A percentile compares a stretch with the other conserved stretches of the same genome.
These are phyloP conservation scores for Manacus vitellinus DNA, from an alignment of 2,113 vertebrate species.

Conservation along the genomic window DNA sequence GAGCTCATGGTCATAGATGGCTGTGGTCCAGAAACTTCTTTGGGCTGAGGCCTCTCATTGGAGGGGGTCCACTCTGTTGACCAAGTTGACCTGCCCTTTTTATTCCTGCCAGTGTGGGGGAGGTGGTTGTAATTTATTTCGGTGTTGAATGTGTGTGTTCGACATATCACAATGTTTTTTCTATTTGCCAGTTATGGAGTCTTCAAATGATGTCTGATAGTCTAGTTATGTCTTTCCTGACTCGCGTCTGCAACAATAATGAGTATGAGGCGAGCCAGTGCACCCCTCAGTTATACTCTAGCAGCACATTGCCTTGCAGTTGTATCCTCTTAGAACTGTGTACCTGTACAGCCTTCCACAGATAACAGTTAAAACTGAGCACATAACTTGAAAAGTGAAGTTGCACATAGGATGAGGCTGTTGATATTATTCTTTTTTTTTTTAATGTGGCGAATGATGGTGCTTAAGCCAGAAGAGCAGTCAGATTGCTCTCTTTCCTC, in stretches of 20 bases:
- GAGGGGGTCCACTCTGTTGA: background rate
- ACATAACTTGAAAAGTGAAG: background rate
- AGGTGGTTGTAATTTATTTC: background rate
- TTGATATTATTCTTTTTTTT: background rate
- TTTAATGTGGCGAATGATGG: background rate
- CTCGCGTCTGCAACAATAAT: background rate
- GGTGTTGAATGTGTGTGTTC: background rate
- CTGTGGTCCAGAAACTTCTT: background rate
- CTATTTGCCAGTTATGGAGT: background rate
- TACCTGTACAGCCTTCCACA: background rate
- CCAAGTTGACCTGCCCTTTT: background rate
- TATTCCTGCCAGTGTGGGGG: background rate
- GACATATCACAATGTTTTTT: background rate
- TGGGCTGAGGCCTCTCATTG: fast-evolving
- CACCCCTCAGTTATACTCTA: background rate
- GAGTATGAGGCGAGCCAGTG: background rate
- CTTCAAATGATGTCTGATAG: background rate
- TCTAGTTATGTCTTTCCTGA: background rate
- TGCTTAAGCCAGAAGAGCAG: background rate
- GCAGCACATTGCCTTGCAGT: background rate
- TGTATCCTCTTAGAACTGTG: background rate
- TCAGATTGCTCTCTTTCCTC: background rate
- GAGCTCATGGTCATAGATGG: background rate
- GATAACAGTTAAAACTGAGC: background rate
- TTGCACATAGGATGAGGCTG: background rate